Percentiles rank a stretch among this genome's conserved stretches.
phyloP scores from a whole-genome alignment of 2,888 invertebrate genomes.

The Melitaea athalia region DNA sequence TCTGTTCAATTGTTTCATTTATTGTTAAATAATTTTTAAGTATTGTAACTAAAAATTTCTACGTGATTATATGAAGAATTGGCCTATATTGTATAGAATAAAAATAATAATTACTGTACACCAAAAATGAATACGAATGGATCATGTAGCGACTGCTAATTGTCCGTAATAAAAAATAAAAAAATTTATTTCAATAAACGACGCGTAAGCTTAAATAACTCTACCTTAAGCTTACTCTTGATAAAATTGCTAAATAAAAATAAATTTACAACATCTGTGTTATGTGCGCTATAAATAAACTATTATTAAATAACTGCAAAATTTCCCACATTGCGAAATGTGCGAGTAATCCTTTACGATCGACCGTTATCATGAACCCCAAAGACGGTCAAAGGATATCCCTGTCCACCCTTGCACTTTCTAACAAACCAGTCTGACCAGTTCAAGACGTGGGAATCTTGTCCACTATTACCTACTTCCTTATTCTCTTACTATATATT shows the following conservation, averaged over 20 bases:
- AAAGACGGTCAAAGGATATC: constrained; percentile 46
- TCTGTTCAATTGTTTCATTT: too few species aligned
- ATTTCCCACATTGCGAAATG: constrained; percentile 48
- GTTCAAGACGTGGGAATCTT: constrained; percentile 68
- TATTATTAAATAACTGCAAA: constrained; percentile 11
- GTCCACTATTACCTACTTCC: constrained; percentile 54
- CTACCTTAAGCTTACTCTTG: too few species aligned
- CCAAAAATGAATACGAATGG: too few species aligned
- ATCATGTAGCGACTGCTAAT: too few species aligned
- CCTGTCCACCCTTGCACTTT: constrained; percentile 54
- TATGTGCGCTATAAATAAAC: not conserved
- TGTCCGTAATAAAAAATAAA: too few species aligned
- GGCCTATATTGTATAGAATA: too few species aligned
- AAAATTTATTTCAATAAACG: too few species aligned
- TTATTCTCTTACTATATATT: not conserved
- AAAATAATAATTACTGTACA: too few species aligned
- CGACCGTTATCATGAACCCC: constrained; percentile 57
- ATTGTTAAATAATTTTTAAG: too few species aligned
- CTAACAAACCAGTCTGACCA: constrained; percentile 70
- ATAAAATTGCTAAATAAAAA: not conserved
- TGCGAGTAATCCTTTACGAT: constrained; percentile 55
- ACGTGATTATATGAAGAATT: too few species aligned
- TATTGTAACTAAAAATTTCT: too few species aligned
- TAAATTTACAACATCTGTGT: not conserved
- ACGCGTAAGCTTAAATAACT: too few species aligned